phyloP scores from a whole-genome alignment of 2,888 invertebrate species.

The Branchipolynoe longqiensis region DNA sequence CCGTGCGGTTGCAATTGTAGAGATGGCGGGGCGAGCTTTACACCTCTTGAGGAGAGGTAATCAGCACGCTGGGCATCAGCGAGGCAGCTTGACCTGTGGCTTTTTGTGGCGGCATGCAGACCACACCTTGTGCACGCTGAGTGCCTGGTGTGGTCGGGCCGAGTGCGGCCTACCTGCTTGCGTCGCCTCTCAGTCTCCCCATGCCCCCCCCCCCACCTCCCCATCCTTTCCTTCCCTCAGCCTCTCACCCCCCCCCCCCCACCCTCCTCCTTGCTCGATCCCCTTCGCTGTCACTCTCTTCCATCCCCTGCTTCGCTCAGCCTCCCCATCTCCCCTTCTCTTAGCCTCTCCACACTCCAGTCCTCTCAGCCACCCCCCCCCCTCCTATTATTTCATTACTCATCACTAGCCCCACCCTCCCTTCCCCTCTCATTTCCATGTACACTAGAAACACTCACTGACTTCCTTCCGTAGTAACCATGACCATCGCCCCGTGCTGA shows the following conservation, averaged over 20 bases:
- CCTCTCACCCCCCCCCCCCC: no score
- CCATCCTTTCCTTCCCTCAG: not conserved
- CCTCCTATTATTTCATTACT: no score
- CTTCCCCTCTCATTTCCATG: not conserved
- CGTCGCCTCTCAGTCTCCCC: not conserved
- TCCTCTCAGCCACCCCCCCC: no score
- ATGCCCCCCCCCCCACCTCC: not conserved
- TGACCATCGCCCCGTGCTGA: conserved; percentile 36
- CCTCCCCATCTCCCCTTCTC: no score
- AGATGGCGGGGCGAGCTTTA: not conserved
- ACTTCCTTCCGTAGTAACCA: no score
- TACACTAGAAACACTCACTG: no score
- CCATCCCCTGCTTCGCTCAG: no score
- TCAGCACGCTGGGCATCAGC: not conserved
- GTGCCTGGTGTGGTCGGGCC: conserved; percentile 5
- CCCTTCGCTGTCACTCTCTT: no score
- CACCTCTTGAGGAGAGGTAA: conserved; percentile 42
- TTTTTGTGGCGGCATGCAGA: not conserved
- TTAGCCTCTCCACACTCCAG: no score
- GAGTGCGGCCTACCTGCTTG: conserved; percentile 3
- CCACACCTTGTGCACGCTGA: conserved; percentile 18
- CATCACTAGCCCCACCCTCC: no score
- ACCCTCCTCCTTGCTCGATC: no score
- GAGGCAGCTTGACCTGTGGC: conserved; percentile 38
- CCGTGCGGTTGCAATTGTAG: not conserved